phyloP scores from a whole-genome alignment of 2,113 vertebrate species.

The Colistium nudipinnis region DNA sequence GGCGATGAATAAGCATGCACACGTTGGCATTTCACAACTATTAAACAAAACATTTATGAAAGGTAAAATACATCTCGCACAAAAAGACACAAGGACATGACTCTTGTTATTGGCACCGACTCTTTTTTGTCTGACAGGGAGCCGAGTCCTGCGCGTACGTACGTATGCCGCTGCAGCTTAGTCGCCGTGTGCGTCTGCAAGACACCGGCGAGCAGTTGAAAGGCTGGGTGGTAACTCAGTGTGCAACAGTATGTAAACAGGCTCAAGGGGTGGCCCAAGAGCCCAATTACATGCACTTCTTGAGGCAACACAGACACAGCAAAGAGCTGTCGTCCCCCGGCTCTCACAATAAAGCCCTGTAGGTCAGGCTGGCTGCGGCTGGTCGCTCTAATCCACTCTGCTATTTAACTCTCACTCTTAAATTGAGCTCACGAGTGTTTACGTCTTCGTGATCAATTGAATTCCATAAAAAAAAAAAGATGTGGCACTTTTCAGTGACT shows the following conservation, averaged over 20 bases:
- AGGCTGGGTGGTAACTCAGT: constrained; percentile 52
- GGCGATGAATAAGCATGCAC: too few species aligned
- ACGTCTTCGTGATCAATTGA: constrained; percentile 9
- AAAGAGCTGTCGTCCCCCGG: constrained; percentile 42
- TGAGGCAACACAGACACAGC: constrained; percentile 63
- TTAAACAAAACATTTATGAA: too few species aligned
- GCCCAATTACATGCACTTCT: constrained; percentile 62
- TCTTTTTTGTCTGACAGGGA: too few species aligned
- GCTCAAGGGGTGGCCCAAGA: constrained; percentile 64
- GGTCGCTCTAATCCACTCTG: constrained; percentile 6
- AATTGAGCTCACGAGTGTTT: constrained; percentile 23
- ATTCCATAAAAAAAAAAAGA: constrained; percentile 17
- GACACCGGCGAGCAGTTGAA: constrained; percentile 17
- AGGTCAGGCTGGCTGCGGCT: constrained; percentile 13
- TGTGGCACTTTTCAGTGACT: not conserved
- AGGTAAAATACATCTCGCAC: too few species aligned
- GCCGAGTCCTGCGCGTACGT: not conserved
- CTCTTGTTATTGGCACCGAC: too few species aligned
- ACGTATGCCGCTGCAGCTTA: constrained; percentile 18
- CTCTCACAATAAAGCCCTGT: constrained; percentile 48
- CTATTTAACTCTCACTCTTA: constrained; percentile 9
- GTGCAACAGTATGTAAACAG: constrained; percentile 64
- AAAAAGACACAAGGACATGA: too few species aligned
- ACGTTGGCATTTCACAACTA: too few species aligned
- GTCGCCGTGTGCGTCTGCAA: constrained; percentile 9